Evolutionary conservation across 2,797 vertebrate species (phyloP), one percentile per base, ranked within the genome.

Genomic region (Muscicapa comitata): DNA sequence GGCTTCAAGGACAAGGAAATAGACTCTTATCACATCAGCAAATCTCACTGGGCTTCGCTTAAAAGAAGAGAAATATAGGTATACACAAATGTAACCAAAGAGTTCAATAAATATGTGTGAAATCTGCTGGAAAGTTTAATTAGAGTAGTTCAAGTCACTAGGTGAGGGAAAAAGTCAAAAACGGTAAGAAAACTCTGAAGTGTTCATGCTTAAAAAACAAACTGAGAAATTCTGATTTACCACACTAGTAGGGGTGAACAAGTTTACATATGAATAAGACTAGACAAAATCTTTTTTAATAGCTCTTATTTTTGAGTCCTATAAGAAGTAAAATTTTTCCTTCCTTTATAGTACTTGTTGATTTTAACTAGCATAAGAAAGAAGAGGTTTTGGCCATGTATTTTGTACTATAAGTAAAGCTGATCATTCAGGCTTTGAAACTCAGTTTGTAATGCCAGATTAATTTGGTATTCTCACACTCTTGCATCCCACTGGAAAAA

Each of bases 311-410:
- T 85, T 37, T 35, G 4, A 43, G 8, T 76, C 7, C 6, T 63
- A 1, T 57, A 73, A 55, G 9, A 85, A 45, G 16, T 17, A 0
- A 35, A 3, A 53, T 59, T 87, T 72, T 76, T 3, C 12, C 15
- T 68, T 62, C 7, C 8, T 67, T 67, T 72, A 29, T 31, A 59
- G 3, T 8, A 38, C 45, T 65, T 61, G 9, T 65, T 78, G 14
- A 47, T 29, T 88, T 93, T 75, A 35, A 31, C 7, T 40, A 29
- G 10, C 13, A 8, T 28, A 47, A 58, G 3, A 48, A 78, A 54
- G 10, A 74, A 57, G 11, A 70, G 0, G 40, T 37, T 83, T 57
- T 67, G 7, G 2, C 7, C 5, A 1, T 51, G 5, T 11, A 3
- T 61, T 90, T 65, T 50, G 2, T 59, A 23, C 11, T 59, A 2